These are phyloP conservation scores for Rhinolophus ferrumequinum DNA, from an alignment of 2,113 vertebrate species.

Conservation along the genomic window DNA sequence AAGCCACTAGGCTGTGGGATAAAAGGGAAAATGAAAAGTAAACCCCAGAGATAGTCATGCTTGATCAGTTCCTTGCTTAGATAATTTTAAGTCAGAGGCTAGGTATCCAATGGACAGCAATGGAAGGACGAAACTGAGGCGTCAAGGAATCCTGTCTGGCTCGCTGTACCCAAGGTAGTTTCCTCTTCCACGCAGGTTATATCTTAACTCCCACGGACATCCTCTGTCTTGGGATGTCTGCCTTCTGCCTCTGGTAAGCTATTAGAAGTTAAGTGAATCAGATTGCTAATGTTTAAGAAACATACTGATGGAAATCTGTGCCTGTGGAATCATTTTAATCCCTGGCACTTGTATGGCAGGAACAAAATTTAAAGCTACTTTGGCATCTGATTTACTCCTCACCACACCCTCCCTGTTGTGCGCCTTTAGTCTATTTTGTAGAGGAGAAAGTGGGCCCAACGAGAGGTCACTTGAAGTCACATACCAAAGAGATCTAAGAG, in stretches of 20 bases:
- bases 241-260: not conserved
- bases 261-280: not conserved
- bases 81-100: not conserved
- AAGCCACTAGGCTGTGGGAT: not conserved
- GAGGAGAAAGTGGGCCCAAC: not conserved
- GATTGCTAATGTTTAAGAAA: not conserved
- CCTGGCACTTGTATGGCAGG: not conserved
- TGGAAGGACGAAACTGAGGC: not conserved
- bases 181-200: not conserved
- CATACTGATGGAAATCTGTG: not conserved
- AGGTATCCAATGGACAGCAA: not conserved
- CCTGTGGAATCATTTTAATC: not conserved
- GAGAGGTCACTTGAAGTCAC: not conserved
- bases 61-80: not conserved
- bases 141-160: not conserved
- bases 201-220: not conserved
- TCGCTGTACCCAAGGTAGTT: not conserved
- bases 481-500: not conserved
- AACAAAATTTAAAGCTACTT: not conserved
- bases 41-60: not conserved
- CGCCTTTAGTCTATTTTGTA: not conserved
- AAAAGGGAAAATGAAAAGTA: not conserved
- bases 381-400: not conserved
- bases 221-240: not conserved
- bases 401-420: not conserved